Evolutionary conservation across 2,888 invertebrate species (phyloP), one percentile per base, ranked within the genome.

Genomic region (Dilophus febrilis): DNA sequence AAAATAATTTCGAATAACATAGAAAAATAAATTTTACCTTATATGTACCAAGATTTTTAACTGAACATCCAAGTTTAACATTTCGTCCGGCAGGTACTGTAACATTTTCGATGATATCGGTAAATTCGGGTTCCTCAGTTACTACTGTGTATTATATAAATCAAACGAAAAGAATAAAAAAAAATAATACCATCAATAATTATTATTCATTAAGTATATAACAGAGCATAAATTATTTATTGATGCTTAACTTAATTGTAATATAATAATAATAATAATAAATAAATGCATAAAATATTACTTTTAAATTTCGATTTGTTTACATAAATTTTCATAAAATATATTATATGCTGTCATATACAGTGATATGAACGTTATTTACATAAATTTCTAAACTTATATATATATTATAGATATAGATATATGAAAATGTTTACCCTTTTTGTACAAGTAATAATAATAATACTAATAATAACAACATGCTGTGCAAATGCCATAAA

Each of bases 61-160:
- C 90, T 29, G 85, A 83, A 64, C 90, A 90, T 40, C 86, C 82
- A 52, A 90, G 73, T 55, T 82, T 84, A 52, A 88, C 84, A 61
- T 78, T 85, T 50, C 88, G 73, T 47, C 90, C 90, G 44, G 87
- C 85, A 53, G 63, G 64, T 55, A 63, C 85, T 45, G 88, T 90
- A 55, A 85, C 80, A 67, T 90, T 90, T 64, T 85, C 82, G 57
- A 90, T 88, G 55, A 81, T 75, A 62, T 87, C 87, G 45, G 84
- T 77, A 66, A 90, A 90, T 64, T 87, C 86, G 29, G 90, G 90
- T 64, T 88, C 88, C 57, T 81, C 80, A 47, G 74, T 71, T 50
- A 79, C 73, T 47, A 48, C 62, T 83, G 72, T 44, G 77, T 75
- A 59, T 64, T 64, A n/a, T 52, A 54, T 47, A 44, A 44, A 37